Percentiles rank a stretch among this genome's conserved stretches.
These are phyloP conservation scores for Ia io DNA, from an alignment of 2,113 vertebrate species.

Conservation along the genomic window DNA sequence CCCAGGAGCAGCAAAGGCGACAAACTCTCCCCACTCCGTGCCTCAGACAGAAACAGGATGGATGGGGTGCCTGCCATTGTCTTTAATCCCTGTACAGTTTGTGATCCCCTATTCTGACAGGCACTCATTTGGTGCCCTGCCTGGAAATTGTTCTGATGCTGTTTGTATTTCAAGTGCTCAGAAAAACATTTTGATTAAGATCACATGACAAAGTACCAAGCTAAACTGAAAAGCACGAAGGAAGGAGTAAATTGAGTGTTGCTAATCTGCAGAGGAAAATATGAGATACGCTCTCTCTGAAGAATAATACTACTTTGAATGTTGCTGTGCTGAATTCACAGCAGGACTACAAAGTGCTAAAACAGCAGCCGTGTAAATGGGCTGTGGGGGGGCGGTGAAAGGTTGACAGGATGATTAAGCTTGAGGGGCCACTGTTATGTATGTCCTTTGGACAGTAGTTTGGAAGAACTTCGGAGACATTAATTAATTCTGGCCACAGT, in stretches of 20 bases:
- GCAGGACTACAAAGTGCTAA: slow-evolving; percentile 26
- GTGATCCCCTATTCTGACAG: background rate
- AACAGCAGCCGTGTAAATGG: slow-evolving; percentile 49
- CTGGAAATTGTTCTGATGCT: slow-evolving; percentile 48
- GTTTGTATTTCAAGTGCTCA: slow-evolving; percentile 47
- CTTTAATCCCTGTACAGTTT: slow-evolving; percentile 39
- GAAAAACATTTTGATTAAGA: slow-evolving; percentile 57
- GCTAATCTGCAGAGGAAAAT: slow-evolving; percentile 53
- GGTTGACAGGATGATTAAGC: slow-evolving; percentile 66
- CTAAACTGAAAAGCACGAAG: background rate
- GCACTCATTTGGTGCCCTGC: slow-evolving; percentile 30
- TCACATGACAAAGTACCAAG: background rate
- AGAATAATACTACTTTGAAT: slow-evolving; percentile 30
- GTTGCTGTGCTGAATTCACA: slow-evolving; percentile 61
- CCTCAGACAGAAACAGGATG: slow-evolving; percentile 56
- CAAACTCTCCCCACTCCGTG: slow-evolving; percentile 33
- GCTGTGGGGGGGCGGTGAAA: background rate
- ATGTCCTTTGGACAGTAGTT: slow-evolving; percentile 60
- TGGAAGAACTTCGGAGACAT: slow-evolving; percentile 60
- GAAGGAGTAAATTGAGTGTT: slow-evolving; percentile 30
- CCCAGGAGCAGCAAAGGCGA: slow-evolving; percentile 38
- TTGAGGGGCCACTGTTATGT: slow-evolving; percentile 56
- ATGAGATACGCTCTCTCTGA: slow-evolving; percentile 39
- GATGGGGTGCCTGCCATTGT: background rate
- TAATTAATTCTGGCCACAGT: slow-evolving; percentile 70